Evolutionary conservation across 2,113 vertebrate genomes (phyloP).

Genomic region (Nibea albiflora): DNA sequence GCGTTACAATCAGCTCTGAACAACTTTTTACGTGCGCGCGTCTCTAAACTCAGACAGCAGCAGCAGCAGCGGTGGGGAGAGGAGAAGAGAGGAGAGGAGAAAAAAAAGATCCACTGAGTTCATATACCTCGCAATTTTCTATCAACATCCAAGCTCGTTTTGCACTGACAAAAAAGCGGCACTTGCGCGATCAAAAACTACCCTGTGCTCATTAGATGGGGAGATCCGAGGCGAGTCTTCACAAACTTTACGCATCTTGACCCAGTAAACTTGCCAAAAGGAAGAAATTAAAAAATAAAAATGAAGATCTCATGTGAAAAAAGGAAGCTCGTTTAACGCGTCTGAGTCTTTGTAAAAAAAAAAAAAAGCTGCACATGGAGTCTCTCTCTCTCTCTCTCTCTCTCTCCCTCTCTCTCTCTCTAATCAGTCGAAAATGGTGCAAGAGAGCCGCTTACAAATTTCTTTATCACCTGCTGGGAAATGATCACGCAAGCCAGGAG

Average conservation of each 20-base stretch:
- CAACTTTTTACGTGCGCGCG: slow-evolving; percentile 64
- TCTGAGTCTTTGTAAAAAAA: background rate
- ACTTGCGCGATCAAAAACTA: slow-evolving; percentile 32
- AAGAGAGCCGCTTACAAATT: slow-evolving; percentile 19
- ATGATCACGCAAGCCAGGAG: slow-evolving; percentile 43
- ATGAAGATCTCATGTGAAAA: slow-evolving; percentile 4
- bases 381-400: too few relatives aligned
- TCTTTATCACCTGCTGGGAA: slow-evolving; percentile 59
- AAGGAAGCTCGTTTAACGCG: slow-evolving; percentile 21
- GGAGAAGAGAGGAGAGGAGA: too few relatives aligned
- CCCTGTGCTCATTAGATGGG: slow-evolving; percentile 16
- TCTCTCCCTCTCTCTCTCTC: background rate
- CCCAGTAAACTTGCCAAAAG: slow-evolving; percentile 45
- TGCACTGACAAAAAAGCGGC: slow-evolving; percentile 25
- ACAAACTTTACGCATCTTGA: slow-evolving; percentile 77
- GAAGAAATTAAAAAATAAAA: background rate
- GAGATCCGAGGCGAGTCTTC: slow-evolving; percentile 55
- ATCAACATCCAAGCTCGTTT: slow-evolving; percentile 43
- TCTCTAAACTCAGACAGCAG: slow-evolving; percentile 37
- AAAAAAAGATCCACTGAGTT: slow-evolving; percentile 47
- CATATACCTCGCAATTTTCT: slow-evolving; percentile 29
- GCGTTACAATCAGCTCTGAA: slow-evolving; percentile 36
- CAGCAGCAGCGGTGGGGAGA: background rate
- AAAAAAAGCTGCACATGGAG: background rate
- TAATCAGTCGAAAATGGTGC: background rate